phyloP scores from a whole-genome alignment of 2,888 invertebrate genomes.

The Colletes collaris region DNA sequence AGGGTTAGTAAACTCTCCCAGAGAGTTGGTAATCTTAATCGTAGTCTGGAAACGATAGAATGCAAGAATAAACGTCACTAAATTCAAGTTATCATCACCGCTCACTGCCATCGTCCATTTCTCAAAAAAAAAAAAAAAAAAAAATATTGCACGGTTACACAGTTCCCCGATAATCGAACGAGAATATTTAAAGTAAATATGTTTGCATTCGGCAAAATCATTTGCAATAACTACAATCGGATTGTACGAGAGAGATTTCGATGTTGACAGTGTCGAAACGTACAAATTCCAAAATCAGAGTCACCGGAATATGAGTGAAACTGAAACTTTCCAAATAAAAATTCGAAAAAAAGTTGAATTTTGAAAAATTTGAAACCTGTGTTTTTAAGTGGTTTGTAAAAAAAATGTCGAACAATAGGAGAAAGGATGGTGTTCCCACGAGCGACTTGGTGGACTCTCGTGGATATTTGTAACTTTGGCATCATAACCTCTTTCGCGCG shows the following conservation, averaged over 20 bases:
- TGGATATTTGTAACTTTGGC: slow-evolving; percentile 11
- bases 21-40: slow-evolving; percentile 6
- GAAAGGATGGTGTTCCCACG: slow-evolving; percentile 5
- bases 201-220: slow-evolving; percentile 11
- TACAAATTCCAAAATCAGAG: no score
- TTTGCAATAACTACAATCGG: background rate
- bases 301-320: no score
- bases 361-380: no score
- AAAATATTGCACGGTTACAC: background rate
- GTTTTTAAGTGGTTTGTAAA: background rate
- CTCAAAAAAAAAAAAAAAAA: background rate
- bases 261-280: no score
- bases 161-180: slow-evolving; percentile 5
- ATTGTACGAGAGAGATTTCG: background rate
- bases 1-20: no score
- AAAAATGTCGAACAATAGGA: background rate
- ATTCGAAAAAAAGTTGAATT: no score
- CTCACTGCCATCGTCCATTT: background rate
- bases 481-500: slow-evolving; percentile 26
- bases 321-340: no score
- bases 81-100: slow-evolving; percentile 20
- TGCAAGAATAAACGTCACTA: background rate
- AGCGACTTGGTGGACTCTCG: slow-evolving; percentile 1
- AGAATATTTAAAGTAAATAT: slow-evolving; percentile 6
- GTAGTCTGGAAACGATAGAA: background rate